A percentile compares a stretch with the other conserved stretches of the same genome.
Conservation (phyloP, 2,113 vertebrate species). For the Gavialis gangeticus region DNA sequence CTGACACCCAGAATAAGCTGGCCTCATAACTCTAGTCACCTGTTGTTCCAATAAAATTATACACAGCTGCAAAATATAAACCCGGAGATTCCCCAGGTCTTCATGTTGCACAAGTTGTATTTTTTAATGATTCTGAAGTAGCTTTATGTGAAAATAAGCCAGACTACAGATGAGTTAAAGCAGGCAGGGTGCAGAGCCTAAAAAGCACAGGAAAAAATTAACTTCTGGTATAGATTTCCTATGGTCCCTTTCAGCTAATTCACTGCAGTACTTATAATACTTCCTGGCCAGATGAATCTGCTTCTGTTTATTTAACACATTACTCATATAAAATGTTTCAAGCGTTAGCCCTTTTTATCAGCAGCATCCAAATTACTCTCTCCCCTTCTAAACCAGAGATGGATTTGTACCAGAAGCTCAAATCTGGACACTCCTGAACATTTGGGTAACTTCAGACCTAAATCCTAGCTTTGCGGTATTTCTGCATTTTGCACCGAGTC, state of each 20-base stretch:
- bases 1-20: background rate
- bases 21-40: conserved; percentile 45
- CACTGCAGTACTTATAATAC: conserved; percentile 42
- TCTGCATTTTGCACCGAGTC: too few relatives aligned
- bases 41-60: conserved; percentile 52
- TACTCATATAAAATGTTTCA: conserved; percentile 38
- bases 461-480: background rate
- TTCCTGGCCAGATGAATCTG: conserved; percentile 71
- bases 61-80: conserved; percentile 66
- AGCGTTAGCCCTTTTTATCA: conserved; percentile 32
- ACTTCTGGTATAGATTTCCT: conserved; percentile 74
- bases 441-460: conserved; percentile 27
- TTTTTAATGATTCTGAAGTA: conserved; percentile 46
- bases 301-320: conserved; percentile 69
- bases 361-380: conserved; percentile 21
- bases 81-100: conserved; percentile 27
- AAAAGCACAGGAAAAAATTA: conserved; percentile 79
- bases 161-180: background rate
- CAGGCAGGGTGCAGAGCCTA: conserved; percentile 52
- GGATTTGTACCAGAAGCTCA: conserved; percentile 57
- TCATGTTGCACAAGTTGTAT: background rate
- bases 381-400: background rate
- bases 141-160: conserved; percentile 55
- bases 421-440: conserved; percentile 32
- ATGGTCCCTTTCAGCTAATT: conserved; percentile 60